Evolutionary conservation across 2,113 vertebrate genomes (phyloP).

Genomic region (Myiagra hebetior): DNA sequence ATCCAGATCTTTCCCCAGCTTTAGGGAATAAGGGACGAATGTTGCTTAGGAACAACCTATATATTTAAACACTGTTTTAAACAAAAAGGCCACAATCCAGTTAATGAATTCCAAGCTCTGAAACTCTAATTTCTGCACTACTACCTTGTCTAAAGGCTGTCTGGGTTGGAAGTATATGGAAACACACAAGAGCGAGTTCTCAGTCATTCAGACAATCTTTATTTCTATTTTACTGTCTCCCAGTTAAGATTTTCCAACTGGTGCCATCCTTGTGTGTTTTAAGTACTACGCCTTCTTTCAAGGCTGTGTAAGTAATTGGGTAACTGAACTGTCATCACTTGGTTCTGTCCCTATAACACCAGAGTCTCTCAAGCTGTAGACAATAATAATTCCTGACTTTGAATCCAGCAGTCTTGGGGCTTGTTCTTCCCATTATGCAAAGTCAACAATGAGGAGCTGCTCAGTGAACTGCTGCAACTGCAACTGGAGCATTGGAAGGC

Average conservation of each 20-base stretch:
- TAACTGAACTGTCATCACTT: background rate
- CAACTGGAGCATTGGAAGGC: background rate
- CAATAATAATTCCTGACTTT: background rate
- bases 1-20: conserved; percentile 24
- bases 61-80: conserved; percentile 48
- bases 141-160: background rate
- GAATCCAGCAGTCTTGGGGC: background rate
- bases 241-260: background rate
- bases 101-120: conserved; percentile 17
- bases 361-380: background rate
- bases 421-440: background rate
- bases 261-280: background rate
- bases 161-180: background rate
- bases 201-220: background rate
- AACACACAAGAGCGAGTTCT: background rate
- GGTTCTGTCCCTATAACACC: background rate
- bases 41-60: conserved; percentile 60
- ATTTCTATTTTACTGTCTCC: background rate
- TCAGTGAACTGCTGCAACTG: background rate
- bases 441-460: background rate
- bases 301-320: background rate
- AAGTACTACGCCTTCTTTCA: background rate
- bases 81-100: background rate
- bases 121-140: background rate
- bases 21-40: conserved; percentile 18